Percentiles rank a stretch among this genome's conserved stretches.
These are phyloP conservation scores for Phrynocephalus versicolor DNA, from an alignment of 2,113 vertebrate species.

Conservation along the genomic window DNA sequence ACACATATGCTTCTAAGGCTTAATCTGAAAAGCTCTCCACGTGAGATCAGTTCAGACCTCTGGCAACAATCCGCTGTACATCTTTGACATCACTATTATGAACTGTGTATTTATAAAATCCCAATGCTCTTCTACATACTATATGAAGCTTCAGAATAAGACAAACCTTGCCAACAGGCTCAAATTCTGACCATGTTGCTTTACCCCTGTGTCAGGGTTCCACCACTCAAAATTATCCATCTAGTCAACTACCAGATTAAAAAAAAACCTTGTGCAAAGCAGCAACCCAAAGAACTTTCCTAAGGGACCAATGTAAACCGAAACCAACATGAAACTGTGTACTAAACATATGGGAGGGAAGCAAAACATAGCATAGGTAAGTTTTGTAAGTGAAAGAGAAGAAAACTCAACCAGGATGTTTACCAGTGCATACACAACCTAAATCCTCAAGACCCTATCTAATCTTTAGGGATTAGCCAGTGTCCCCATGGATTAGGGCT, in stretches of 20 bases:
- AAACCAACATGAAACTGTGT: neutral
- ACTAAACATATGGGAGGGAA: neutral
- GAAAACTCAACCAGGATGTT: neutral
- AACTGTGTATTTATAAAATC: no score
- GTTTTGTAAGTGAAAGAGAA: neutral
- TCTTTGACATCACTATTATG: no score
- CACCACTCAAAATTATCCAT: neutral
- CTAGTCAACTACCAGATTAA: neutral
- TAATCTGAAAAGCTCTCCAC: neutral
- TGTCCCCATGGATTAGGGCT: accelerated
- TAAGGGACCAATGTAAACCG: neutral
- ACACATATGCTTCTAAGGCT: neutral
- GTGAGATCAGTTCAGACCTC: neutral
- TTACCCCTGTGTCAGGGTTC: no score
- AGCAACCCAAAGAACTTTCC: no score
- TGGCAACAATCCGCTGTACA: no score
- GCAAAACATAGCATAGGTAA: neutral
- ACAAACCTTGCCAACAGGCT: no score
- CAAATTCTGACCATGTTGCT: no score
- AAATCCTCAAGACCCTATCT: neutral
- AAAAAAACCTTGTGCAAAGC: neutral
- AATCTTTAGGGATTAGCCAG: neutral
- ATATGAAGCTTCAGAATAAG: no score
- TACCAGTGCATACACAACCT: neutral
- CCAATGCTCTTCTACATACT: no score